Conservation (phyloP, 1,140 invertebrate genomes). For the Streblospio benedicti region DNA sequence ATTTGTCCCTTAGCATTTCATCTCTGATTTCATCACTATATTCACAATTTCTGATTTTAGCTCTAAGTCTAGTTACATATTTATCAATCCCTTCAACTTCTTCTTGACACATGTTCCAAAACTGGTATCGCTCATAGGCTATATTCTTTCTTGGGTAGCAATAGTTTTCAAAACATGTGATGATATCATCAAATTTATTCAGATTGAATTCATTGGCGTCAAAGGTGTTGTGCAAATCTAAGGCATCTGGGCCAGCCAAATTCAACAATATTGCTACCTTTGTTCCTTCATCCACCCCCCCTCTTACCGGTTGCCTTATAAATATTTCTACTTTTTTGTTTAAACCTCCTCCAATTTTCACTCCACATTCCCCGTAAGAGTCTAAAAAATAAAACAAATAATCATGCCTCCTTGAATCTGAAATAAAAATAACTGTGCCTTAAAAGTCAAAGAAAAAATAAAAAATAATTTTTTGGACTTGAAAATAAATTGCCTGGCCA, state of each 20-base stretch:
- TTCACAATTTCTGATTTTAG: neutral
- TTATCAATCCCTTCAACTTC: neutral
- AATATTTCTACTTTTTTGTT: no score
- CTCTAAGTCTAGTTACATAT: neutral
- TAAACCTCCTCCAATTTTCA: no score
- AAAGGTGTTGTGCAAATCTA: neutral
- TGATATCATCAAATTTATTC: neutral
- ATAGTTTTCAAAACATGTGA: neutral
- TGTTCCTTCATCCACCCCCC: no score
- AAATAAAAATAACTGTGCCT: no score
- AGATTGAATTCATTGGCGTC: no score
- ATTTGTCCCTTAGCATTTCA: neutral
- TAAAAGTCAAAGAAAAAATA: no score
- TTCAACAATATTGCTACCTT: neutral
- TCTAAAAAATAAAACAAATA: no score
- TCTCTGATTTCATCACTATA: conserved; percentile 1
- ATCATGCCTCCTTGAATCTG: no score
- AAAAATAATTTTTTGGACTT: no score
- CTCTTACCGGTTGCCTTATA: no score
- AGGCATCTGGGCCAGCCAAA: neutral
- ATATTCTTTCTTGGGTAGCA: neutral
- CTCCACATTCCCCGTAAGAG: no score
- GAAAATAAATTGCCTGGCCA: no score
- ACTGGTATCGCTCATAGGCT: neutral
- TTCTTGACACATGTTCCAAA: neutral